Base-by-base conservation (phyloP, 1,140 invertebrate species). In the Drosophila orena region DNA sequence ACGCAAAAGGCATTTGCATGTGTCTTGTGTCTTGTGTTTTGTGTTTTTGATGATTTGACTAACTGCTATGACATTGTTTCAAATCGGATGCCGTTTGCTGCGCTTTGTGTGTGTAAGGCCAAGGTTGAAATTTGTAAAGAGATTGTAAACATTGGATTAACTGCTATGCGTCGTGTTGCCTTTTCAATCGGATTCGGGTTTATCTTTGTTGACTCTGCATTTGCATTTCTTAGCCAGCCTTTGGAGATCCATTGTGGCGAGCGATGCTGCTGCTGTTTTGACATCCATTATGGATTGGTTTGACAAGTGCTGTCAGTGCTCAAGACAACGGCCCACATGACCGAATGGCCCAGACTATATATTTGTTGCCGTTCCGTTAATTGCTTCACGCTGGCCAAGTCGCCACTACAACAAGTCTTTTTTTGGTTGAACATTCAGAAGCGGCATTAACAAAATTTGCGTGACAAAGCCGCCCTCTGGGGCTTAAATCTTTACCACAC, bases 121-220 rank as follows among this genome's bases (percentile, higher is more conserved):
- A 88, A 89, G 83, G 83, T 84, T 50, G 38, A 88, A 88, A 89
- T 89, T 88, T 89, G 84, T 88, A 88, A 88, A 88, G 85, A 88
- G 84, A 88, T 88, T 88, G 84, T 88, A 88, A 88, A 77, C 84
- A 84, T 84, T 84, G 84, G 84, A 84, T 88, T 77, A 76, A 65
- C 69, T 81, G 80, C 70, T 81, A 64, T 66, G 59, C 17, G 50
- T 57, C 24, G 50, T 49, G 55, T 81, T 77, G 72, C 52, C 65
- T 81, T 68, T 79, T 81, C 42, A 71, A 77, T 81, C 44, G 46
- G 54, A 71, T 66, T 70, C 50, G 65, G 22, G 40, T 70, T 20
- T 38, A 38, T 15, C 24, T 49, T 70, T 70, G 68, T 70, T 70
- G 68, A 57, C 68, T 58, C 61, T 68, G 81, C 84, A 89, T 86